Evolutionary conservation across 2,888 invertebrate genomes (phyloP).

Genomic region (Scaptomyza cyrtandrae): DNA sequence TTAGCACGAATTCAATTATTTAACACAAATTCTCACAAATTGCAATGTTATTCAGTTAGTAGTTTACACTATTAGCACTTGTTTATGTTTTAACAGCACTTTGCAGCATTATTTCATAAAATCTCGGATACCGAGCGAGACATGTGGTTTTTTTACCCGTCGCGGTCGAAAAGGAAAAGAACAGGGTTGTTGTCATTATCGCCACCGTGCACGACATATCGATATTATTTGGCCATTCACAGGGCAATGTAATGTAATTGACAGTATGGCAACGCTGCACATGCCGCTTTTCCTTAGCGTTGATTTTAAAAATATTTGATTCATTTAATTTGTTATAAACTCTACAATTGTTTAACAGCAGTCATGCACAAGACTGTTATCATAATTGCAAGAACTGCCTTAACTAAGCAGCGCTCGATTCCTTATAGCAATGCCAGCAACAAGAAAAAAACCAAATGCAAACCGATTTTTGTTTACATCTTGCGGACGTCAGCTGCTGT

Average conservation of each 20-base stretch:
- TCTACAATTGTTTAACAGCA: neutral
- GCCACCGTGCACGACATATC: conserved; percentile 19
- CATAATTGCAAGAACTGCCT: no score
- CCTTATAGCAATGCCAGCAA: neutral
- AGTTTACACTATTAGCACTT: conserved; percentile 70
- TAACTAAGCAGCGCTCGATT: neutral
- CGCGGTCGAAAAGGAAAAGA: conserved; percentile 87
- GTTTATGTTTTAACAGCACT: conserved; percentile 78
- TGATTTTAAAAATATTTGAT: neutral
- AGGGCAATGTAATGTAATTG: neutral
- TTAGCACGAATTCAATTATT: conserved; percentile 53
- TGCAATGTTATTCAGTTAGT: conserved; percentile 72
- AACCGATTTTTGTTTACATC: conserved; percentile 47
- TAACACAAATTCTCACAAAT: conserved; percentile 60
- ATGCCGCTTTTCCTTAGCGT: neutral
- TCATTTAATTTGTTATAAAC: no score
- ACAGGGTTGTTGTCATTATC: conserved; percentile 47
- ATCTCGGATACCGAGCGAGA: conserved; percentile 84
- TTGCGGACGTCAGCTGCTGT: conserved; percentile 49
- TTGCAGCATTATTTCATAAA: conserved; percentile 79
- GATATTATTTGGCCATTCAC: conserved; percentile 35
- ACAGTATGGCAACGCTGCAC: conserved; percentile 30
- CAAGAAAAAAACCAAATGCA: conserved; percentile 13
- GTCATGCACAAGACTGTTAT: neutral
- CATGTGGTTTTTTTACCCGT: conserved; percentile 89